Conservation (phyloP, 30 jellyfish, hydroid and myxozoan genomes). For the Catostylus mosaicus region DNA sequence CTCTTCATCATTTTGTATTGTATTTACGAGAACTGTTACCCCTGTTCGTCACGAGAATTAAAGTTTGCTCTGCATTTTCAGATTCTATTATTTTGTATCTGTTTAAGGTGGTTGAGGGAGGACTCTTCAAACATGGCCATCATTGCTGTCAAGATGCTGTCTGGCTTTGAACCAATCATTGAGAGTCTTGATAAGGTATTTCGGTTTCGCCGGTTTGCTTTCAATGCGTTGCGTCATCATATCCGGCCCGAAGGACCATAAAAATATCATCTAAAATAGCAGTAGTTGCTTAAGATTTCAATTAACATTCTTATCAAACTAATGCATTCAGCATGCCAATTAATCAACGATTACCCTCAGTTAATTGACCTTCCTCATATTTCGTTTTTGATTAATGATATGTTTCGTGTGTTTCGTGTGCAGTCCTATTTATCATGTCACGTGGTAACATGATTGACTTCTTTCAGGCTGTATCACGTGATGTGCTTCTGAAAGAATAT, state of each 20-base stretch:
- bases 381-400: neutral
- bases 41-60: no score
- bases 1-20: no score
- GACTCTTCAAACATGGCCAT: conserved; percentile 93
- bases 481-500: conserved; percentile 48
- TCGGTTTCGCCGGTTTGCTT: neutral
- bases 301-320: neutral
- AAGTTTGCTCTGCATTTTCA: no score
- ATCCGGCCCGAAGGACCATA: neutral
- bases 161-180: conserved; percentile 81
- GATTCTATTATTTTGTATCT: neutral
- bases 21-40: no score
- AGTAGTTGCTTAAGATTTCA: neutral
- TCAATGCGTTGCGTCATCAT: neutral
- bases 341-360: neutral
- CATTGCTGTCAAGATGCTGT: conserved; percentile 83
- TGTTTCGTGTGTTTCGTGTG: neutral
- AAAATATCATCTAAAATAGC: neutral
- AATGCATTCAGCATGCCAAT: neutral
- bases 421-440: neutral
- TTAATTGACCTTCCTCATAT: neutral
- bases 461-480: conserved; percentile 54
- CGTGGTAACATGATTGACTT: neutral
- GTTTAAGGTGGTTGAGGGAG: conserved; percentile 46
- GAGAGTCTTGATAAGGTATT: conserved; percentile 78